Evolutionary conservation across 1,140 invertebrate species (phyloP), one percentile per base, ranked within the genome.

Genomic region (Diachasma alloeum): DNA sequence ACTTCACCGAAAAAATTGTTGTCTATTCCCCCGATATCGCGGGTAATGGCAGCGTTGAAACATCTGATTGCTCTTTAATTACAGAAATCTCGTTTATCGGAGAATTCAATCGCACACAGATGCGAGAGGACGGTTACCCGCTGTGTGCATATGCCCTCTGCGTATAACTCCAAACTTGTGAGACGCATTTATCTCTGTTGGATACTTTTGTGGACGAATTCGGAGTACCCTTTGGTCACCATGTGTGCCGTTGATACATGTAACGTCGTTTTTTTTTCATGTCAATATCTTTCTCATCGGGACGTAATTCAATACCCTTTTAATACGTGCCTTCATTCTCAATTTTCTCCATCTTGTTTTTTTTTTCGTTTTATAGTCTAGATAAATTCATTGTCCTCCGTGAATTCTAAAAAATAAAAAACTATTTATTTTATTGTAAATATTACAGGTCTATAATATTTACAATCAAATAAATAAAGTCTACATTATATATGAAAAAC

Each of bases 141-240:
- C 89, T 90, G 89, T 74, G 88, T 88, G 80, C 89, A 89, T 90
- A 90, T 90, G 89, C 76, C 75, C 71, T 24, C 80, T 85, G 82
- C 36, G 19, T 44, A 39, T 66, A 36, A 19, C 39, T 42, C 72
- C 17, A 42, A 78, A 77, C 76, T 67, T 79, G 87, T 86, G 81
- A 82, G 74, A 87, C 78, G 85, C 87, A 89, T 89, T 90, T 89
- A 90, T 89, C 89, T 85, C 89, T 85, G 88, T 86, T 87, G 89
- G 89, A 90, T 88, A 87, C 87, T 85, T 88, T 90, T 90, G 88
- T 88, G 83, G 78, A 78, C 69, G 69, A 80, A 81, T 78, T 74
- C 44, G 26, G 77, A 84, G 83, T 85, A 87, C 88, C 84, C 87
- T 85, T 84, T 86, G 77, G 80, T 81, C 75, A 84, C 87, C 88